Conservation (phyloP, 2,888 invertebrate species). For the Chesias legatella region DNA sequence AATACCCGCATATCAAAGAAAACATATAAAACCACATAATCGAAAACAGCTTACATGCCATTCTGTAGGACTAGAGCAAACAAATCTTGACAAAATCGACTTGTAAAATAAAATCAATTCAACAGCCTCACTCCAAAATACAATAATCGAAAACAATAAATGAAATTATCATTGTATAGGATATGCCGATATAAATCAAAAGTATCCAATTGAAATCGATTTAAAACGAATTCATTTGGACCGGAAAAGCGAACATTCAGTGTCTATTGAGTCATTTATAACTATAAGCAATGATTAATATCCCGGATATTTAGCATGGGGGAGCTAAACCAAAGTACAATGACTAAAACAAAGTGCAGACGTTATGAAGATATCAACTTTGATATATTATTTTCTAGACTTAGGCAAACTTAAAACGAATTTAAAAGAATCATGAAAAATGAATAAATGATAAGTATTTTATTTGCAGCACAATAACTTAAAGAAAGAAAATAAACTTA, state of each 20-base stretch:
- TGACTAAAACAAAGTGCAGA: constrained; percentile 24
- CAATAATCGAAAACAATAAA: constrained; percentile 12
- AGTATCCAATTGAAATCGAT: constrained; percentile 51
- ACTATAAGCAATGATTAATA: constrained; percentile 72
- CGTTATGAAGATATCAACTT: not conserved
- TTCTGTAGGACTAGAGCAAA: constrained; percentile 17
- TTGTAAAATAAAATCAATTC: too few species aligned
- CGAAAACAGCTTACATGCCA: too few species aligned
- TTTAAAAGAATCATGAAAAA: too few species aligned
- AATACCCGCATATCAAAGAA: too few species aligned
- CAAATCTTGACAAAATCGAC: not conserved
- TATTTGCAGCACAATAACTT: too few species aligned
- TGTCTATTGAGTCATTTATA: constrained; percentile 69
- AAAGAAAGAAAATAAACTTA: too few species aligned
- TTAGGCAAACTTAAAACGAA: not conserved
- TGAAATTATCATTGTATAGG: constrained; percentile 24
- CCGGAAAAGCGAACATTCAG: constrained; percentile 67
- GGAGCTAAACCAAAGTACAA: constrained; percentile 47
- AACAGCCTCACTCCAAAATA: not conserved
- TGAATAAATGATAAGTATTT: too few species aligned
- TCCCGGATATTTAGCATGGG: constrained; percentile 66
- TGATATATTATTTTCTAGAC: not conserved
- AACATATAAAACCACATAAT: too few species aligned
- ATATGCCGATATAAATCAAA: constrained; percentile 30
- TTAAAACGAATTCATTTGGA: constrained; percentile 61